Evolutionary conservation across 1,140 invertebrate genomes (phyloP), one percentile per base, ranked within the genome.

Genomic region (Bombus confusus): DNA sequence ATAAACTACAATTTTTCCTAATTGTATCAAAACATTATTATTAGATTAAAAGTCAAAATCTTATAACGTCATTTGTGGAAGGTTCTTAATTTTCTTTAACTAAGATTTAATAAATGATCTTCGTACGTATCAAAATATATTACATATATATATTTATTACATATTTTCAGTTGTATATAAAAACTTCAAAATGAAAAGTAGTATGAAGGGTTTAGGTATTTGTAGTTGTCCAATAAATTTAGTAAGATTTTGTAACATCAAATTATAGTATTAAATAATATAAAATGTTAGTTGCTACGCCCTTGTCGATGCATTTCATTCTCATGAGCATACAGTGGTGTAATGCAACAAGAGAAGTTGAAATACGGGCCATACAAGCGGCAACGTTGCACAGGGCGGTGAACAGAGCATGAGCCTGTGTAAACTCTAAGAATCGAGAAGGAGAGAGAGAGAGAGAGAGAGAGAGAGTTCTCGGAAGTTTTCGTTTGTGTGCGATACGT

Each of bases 301-400:
- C 84, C 82, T 84, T 84, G 66, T 77, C 66, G 76, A 80, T 88
- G 80, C 81, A 87, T 78, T 88, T 88, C 79, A 86, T 81, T 82
- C 68, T 68, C 68, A 77, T 81, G 69, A 82, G 66, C 62, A 66
- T 66, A 66, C 62, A 47, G 72, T 72, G 31, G 57, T 76, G 69
- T 88, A 88, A 87, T 88, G 83, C 82, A 89, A 90, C 77, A 89
- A 90, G 89, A 89, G 74, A 80, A 87, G 73, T 84, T 83, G 77
- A 86, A 89, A 89, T 90, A 86, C 87, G 81, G 87, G 85, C 52
- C 39, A 85, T 73, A 68, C 10, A 79, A 81, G 79, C 62, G 90
- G 90, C 90, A 90, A 90, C 90, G 84, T 80, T 80, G 90, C 86
- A 87, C 85, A 76, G 81, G 59, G 78, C 77, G 78, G 69, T 68